Evolutionary conservation across 2,113 vertebrate species (phyloP).

Genomic region (Copsychus sechellarum): DNA sequence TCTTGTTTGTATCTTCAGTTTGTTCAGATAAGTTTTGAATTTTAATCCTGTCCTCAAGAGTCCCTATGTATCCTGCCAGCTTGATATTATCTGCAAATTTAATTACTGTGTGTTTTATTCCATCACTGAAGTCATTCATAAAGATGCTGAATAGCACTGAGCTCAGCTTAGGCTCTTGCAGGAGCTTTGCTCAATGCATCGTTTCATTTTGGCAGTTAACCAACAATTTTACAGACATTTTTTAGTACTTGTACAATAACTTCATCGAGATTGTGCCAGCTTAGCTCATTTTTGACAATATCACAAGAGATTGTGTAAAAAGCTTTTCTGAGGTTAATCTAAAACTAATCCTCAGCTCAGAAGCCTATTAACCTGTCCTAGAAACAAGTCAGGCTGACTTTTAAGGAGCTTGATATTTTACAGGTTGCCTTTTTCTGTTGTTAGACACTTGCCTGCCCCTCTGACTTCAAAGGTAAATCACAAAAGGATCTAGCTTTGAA

Average conservation of each 20-base stretch:
- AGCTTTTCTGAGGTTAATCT: slow-evolving; percentile 39
- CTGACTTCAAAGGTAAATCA: neutral
- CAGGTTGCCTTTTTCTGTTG: neutral
- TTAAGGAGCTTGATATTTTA: neutral
- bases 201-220: neutral
- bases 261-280: neutral
- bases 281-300: slow-evolving; percentile 29
- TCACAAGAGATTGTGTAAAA: slow-evolving; percentile 6
- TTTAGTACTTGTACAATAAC: neutral
- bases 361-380: slow-evolving; percentile 28
- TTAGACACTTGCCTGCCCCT: neutral
- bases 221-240: neutral
- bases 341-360: slow-evolving; percentile 5
- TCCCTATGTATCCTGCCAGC: neutral
- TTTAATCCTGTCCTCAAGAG: neutral
- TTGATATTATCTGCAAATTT: slow-evolving; percentile 11
- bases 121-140: neutral
- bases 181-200: neutral
- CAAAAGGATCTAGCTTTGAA: neutral
- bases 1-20: neutral
- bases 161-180: neutral
- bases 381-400: slow-evolving; percentile 1
- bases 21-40: neutral
- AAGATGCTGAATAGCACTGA: slow-evolving; percentile 17
- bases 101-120: slow-evolving; percentile 24